Evolutionary conservation across 2,888 invertebrate species (phyloP).

Genomic region (Priocnemis perturbator): DNA sequence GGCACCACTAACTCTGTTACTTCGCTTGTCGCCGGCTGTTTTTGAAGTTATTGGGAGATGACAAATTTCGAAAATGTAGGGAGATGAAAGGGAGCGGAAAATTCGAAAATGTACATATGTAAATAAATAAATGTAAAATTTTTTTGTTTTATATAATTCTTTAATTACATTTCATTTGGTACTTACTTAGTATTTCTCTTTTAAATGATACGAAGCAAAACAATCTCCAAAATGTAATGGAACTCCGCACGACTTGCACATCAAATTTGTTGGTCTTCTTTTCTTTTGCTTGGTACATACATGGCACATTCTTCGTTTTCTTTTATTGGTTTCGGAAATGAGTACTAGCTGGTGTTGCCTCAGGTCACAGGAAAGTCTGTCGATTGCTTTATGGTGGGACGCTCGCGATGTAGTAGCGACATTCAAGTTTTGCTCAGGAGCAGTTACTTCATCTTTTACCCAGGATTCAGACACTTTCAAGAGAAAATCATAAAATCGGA

Average conservation of each 20-base stretch:
- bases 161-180: slow-evolving; percentile 20
- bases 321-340: slow-evolving; percentile 28
- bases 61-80: slow-evolving; percentile 15
- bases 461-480: slow-evolving; percentile 25
- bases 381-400: slow-evolving; percentile 22
- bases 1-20: slow-evolving; percentile 23
- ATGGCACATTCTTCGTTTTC: slow-evolving; percentile 29
- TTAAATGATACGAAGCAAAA: slow-evolving; percentile 23
- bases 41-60: slow-evolving; percentile 23
- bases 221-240: slow-evolving; percentile 23
- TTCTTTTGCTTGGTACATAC: slow-evolving; percentile 24
- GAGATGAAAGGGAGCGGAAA: too few species aligned
- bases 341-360: slow-evolving; percentile 26
- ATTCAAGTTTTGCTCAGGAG: slow-evolving; percentile 24
- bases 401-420: slow-evolving; percentile 24
- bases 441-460: slow-evolving; percentile 22
- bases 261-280: slow-evolving; percentile 25
- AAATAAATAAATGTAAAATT: slow-evolving; percentile 30
- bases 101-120: slow-evolving; percentile 25
- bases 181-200: slow-evolving; percentile 25
- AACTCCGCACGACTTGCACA: slow-evolving; percentile 28
- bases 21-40: slow-evolving; percentile 21
- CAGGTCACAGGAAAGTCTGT: slow-evolving; percentile 23
- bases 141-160: slow-evolving; percentile 22
- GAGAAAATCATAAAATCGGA: slow-evolving; percentile 22